Percentiles rank a stretch among this genome's conserved stretches.
Evolutionary conservation across 64 coral and sea anemone genomes (phyloP).

Genomic region (Catalaphyllia jardinei): DNA sequence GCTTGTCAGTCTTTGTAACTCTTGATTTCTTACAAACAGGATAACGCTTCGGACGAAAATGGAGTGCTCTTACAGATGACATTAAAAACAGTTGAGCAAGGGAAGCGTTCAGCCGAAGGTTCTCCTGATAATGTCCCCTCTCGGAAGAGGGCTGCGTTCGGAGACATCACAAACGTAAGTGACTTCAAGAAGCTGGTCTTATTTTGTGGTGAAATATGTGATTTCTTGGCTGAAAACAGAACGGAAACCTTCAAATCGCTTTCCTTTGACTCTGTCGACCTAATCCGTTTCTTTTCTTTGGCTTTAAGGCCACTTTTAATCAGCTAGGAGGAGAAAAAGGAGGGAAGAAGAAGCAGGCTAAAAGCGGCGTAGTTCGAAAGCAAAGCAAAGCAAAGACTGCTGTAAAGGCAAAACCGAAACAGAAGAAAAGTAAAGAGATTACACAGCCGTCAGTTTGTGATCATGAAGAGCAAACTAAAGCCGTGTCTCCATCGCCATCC

Average conservation of each 20-base stretch:
- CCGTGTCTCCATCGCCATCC: constrained; percentile 66
- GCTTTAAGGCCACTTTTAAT: constrained; percentile 20
- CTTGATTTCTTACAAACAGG: neutral
- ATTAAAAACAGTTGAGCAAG: constrained; percentile 68
- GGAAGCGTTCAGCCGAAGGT: constrained; percentile 78
- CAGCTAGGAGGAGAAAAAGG: neutral
- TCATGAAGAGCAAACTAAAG: constrained; percentile 19
- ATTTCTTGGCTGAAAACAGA: too few relatives aligned
- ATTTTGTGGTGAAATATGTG: too few relatives aligned
- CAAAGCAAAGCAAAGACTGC: constrained; percentile 9
- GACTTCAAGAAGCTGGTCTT: too few relatives aligned
- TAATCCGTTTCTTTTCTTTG: constrained; percentile 13
- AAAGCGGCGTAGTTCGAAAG: constrained; percentile 1
- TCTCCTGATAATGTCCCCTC: constrained; percentile 88
- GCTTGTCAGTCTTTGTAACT: neutral
- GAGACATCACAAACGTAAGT: constrained; percentile 96
- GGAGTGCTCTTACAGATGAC: constrained; percentile 15
- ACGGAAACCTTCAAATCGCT: neutral
- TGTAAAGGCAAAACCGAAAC: neutral
- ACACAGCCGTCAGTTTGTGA: neutral
- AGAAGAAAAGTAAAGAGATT: constrained; percentile 3
- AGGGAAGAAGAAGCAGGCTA: neutral
- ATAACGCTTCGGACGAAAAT: constrained; percentile 52
- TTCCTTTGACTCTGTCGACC: neutral
- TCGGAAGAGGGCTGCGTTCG: constrained; percentile 91